phyloP scores from a whole-genome alignment of 2,888 invertebrate genomes.

The Crepidodera aurea region DNA sequence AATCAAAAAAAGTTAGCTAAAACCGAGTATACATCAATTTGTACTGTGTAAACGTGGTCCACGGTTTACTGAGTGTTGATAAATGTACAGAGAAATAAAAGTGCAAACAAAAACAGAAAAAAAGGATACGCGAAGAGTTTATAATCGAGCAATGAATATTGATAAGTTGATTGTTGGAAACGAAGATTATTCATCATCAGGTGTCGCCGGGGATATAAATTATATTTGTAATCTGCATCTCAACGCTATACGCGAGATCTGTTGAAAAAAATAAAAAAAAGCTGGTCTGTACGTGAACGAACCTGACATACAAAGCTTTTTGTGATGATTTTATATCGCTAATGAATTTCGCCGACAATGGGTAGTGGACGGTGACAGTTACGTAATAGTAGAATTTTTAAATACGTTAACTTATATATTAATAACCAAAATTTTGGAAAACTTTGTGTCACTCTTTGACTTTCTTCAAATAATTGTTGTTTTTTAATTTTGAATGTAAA shows the following conservation, averaged over 20 bases:
- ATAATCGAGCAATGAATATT: conserved; percentile 13
- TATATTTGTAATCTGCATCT: conserved; percentile 3
- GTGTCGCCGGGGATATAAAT: conserved; percentile 6
- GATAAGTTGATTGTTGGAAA: conserved; percentile 11
- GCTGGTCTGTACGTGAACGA: no score
- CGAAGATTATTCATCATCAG: conserved; percentile 7
- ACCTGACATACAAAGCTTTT: no score
- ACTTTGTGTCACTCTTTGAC: no score
- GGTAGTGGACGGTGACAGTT: no score
- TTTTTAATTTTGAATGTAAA: no score
- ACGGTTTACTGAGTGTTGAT: background rate
- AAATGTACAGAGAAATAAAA: background rate
- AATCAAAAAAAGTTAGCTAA: no score
- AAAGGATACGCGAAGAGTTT: background rate
- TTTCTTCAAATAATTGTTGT: no score
- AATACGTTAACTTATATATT: no score
- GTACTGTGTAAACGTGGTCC: conserved; percentile 1
- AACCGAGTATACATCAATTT: background rate
- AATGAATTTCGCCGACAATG: no score
- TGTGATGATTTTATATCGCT: no score
- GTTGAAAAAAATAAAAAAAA: background rate
- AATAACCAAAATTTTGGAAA: no score
- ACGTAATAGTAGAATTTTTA: no score
- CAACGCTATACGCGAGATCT: background rate
- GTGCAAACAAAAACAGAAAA: background rate